A percentile compares a stretch with the other conserved stretches of the same genome.
These are phyloP conservation scores for Lepus townsendii DNA, from an alignment of 2,797 vertebrate species.

Conservation along the genomic window DNA sequence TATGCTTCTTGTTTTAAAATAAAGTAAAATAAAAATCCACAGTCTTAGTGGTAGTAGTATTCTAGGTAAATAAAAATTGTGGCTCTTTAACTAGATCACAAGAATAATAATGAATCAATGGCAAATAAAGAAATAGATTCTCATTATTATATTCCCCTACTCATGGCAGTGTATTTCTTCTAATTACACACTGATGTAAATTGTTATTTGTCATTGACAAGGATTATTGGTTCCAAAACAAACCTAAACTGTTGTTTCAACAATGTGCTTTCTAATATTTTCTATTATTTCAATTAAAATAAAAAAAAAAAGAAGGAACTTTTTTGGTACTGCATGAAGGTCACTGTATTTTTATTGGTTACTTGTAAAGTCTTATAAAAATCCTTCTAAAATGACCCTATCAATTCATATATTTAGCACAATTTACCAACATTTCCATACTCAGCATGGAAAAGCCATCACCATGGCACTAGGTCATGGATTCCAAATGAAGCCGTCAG, in stretches of 20 bases:
- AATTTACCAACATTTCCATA: constrained; percentile 86
- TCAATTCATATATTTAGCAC: constrained; percentile 82
- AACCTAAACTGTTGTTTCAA: constrained; percentile 81
- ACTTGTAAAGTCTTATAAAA: constrained; percentile 85
- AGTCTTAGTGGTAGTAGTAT: constrained; percentile 25
- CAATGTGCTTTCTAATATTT: constrained; percentile 80
- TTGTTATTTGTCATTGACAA: constrained; percentile 75
- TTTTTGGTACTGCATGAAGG: constrained; percentile 75
- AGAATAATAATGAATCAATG: constrained; percentile 62
- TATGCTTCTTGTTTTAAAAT: constrained; percentile 56
- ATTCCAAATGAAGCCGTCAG: constrained; percentile 92
- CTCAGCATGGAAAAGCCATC: constrained; percentile 84
- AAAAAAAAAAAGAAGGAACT: constrained; percentile 60
- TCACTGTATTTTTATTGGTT: constrained; percentile 87
- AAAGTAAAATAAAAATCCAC: constrained; percentile 50
- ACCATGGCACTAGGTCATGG: constrained; percentile 84
- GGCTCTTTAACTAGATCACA: not conserved
- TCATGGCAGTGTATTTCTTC: constrained; percentile 62
- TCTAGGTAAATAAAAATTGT: constrained; percentile 50
- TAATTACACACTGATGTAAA: constrained; percentile 79
- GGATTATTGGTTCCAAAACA: constrained; percentile 82
- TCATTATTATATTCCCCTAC: constrained; percentile 55
- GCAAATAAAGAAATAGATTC: constrained; percentile 64
- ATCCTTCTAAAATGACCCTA: constrained; percentile 77
- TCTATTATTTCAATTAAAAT: constrained; percentile 75